Percentiles rank a stretch among this genome's conserved stretches.
Conservation (phyloP, 37 sponge, comb jelly and placozoan genomes). For the Ephydatia muelleri region DNA sequence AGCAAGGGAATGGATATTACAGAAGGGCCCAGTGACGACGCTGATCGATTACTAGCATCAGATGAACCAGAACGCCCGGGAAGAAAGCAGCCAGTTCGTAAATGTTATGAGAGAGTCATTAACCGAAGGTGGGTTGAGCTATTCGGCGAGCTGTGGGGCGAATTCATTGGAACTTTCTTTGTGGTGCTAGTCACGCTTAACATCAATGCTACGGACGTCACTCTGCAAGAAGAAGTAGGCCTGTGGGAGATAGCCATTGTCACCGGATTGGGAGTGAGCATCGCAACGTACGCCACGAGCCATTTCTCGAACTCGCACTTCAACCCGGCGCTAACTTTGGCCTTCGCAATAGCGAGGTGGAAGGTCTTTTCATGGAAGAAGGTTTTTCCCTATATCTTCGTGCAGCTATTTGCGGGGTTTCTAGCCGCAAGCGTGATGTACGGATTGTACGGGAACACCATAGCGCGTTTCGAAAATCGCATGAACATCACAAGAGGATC, state of each 20-base stretch:
- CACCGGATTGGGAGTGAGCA: neutral
- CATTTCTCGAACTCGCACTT: conserved; percentile 16
- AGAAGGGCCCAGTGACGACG: too few relatives aligned
- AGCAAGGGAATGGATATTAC: too few relatives aligned
- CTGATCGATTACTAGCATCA: too few relatives aligned
- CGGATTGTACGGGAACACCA: neutral
- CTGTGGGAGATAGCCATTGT: conserved; percentile 25
- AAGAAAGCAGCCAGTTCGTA: too few relatives aligned
- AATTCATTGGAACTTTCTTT: conserved; percentile 50
- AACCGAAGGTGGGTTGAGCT: neutral
- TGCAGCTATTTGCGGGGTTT: conserved; percentile 4
- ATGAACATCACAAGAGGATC: neutral
- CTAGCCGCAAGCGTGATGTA: neutral
- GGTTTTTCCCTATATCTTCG: neutral
- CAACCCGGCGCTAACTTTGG: conserved; percentile 18
- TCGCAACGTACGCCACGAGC: neutral
- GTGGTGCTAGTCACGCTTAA: conserved; percentile 24
- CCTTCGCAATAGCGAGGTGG: conserved; percentile 12
- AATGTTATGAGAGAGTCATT: too few relatives aligned
- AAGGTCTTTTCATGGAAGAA: neutral
- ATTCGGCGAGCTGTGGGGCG: conserved; percentile 9
- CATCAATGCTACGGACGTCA: neutral
- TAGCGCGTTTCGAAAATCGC: neutral
- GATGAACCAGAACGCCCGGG: too few relatives aligned
- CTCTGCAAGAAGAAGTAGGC: neutral